Evolutionary conservation across 2,888 invertebrate genomes (phyloP).

Genomic region (Neocrepidodera transversa): DNA sequence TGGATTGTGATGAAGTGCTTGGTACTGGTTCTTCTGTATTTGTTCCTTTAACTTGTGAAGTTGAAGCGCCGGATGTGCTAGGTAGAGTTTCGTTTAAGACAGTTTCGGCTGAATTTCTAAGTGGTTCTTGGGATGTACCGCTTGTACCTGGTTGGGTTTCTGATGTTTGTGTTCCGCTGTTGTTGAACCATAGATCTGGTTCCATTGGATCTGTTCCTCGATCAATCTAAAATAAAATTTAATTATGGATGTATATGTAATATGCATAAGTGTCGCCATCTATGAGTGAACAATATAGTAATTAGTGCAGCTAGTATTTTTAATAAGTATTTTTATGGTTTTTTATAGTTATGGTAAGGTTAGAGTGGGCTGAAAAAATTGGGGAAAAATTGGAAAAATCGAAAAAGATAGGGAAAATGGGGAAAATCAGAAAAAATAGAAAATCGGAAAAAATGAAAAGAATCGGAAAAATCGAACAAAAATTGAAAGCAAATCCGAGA

Average conservation of each 20-base stretch:
- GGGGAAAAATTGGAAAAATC: no score
- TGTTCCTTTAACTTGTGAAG: not conserved
- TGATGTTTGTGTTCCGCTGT: constrained; percentile 58
- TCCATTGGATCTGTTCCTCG: constrained; percentile 77
- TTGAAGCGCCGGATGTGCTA: constrained; percentile 17
- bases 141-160: constrained; percentile 48
- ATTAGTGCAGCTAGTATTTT: no score
- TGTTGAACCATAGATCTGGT: constrained; percentile 57
- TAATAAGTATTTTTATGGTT: no score
- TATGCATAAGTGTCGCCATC: no score
- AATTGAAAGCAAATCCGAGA: no score
- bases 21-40: not conserved
- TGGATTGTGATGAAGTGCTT: constrained; percentile 21
- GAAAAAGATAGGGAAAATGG: no score
- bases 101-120: constrained; percentile 7
- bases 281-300: no score
- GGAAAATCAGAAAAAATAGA: no score
- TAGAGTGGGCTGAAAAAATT: no score
- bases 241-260: not conserved
- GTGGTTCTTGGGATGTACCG: constrained; percentile 14
- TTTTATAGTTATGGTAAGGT: no score
- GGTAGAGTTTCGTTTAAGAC: constrained; percentile 18
- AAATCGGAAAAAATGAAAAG: no score
- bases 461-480: no score
- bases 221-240: constrained; percentile 66